Conservation (phyloP, 2,113 vertebrate species). For the Neopipo cinnamomea region DNA sequence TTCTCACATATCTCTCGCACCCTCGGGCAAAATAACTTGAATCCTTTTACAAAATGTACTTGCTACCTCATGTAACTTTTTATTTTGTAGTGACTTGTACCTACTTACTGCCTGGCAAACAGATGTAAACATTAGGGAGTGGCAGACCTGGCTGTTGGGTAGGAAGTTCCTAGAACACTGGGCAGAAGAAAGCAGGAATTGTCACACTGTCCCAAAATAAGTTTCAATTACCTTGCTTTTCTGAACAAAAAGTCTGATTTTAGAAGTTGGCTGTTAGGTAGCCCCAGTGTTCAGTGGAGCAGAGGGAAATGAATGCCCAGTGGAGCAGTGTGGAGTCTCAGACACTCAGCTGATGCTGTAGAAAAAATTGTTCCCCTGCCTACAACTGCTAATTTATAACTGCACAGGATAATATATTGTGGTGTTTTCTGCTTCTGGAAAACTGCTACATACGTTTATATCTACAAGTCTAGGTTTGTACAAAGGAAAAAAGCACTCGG, state of each 20-base stretch:
- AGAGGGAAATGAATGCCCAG: background rate
- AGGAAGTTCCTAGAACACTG: background rate
- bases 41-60: background rate
- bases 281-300: background rate
- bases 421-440: background rate
- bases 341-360: background rate
- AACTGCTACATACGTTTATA: background rate
- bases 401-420: background rate
- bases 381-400: background rate
- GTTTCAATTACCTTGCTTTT: background rate
- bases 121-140: rapidly evolving
- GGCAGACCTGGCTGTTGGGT: background rate
- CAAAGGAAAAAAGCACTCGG: background rate
- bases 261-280: background rate
- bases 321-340: background rate
- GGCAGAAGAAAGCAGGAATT: background rate
- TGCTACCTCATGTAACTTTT: background rate
- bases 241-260: background rate
- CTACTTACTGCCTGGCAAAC: background rate
- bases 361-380: background rate
- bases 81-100: background rate
- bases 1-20: background rate
- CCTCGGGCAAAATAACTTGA: background rate
- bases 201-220: rapidly evolving
- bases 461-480: background rate